Evolutionary conservation across 2,888 invertebrate genomes (phyloP), one percentile per base, ranked within the genome.

Genomic region (Eubasilissa splendida): DNA sequence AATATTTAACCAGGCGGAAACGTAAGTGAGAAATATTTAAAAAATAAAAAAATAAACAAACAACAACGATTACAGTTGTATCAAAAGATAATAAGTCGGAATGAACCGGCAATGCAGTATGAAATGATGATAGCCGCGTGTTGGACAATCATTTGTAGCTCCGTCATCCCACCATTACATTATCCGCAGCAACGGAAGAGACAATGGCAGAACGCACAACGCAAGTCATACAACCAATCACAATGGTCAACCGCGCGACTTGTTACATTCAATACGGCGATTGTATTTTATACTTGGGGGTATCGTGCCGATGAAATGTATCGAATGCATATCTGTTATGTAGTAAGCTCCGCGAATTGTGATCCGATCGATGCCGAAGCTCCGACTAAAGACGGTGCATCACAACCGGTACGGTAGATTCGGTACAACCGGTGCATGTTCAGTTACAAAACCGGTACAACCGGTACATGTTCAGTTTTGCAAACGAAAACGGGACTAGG

Each of bases 161-260:
- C 52, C 70, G 83, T 83, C 83, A 83, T 79, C 70, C 56, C 74
- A 58, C 80, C 63, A 83, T 80, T 83, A 81, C 77, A 53, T 80
- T 78, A 80, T 79, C 76, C 79, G 60, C 54, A 22, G 31, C 58
- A 58, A 71, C 76, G 60, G 70, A 52, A 71, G 59, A 78, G 80
- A 81, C 83, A 78, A 82, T 73, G 59, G 73, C 71, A 79, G 68
- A 80, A 76, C 76, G 75, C 76, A 80, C 82, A 82, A 77, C 76
- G 82, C 80, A 77, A 82, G 80, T 80, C 82, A 82, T 80, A 60
- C 59, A 75, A n/a, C 56, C 65, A 75, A 79, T 79, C 75, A 79
- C 22, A 56, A 42, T 42, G 7, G 42, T 42, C 42, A 42, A 42
- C 42, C 42, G 42, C 42, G 42, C 1, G 53, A 52, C 12, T 22